Evolutionary conservation across 2,888 invertebrate genomes (phyloP), one percentile per base, ranked within the genome.

Genomic region (Pterostichus niger): DNA sequence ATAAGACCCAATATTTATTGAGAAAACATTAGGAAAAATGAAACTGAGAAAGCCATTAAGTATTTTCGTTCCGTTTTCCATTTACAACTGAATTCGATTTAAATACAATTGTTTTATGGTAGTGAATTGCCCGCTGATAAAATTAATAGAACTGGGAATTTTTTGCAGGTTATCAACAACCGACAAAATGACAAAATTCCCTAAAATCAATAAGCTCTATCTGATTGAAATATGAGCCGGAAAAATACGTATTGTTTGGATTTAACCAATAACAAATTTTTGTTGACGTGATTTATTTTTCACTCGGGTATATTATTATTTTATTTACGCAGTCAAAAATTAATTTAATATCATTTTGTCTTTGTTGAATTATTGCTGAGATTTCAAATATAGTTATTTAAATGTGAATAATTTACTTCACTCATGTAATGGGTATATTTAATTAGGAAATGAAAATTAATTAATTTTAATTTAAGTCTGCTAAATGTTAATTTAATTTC

Each of bases 21-120:
- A 71, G 68, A 71, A 71, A 71, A 71, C 44, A 71, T 71, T 71
- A 46, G 17, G 15, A 71, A 71, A 44, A 71, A 71, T 71, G 64
- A n/a, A 64, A 64, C 64, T 6, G 64, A 64, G 64, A 64, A 40
- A 64, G 33, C 64, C 35, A 64, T 64, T 64, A 64, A 35, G 35
- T 64, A 64, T 64, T 35, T 59, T 33, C 64, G n/a, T 40, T 64
- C 13, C 11, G 13, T 64, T 40, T 31, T 35, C 35, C 64, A 40
- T 64, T 64, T 61, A 13, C 61, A 61, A 11, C 33, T 61, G n/a
- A 11, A 33, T 61, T 61, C 61, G 33, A 33, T 33, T 61, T 64
- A 64, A 64, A 64, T 64, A 13, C 35, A 64, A 35, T 35, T 64
- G 33, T 64, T 64, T 64, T 35, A n/a, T 6, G 2, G 33, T 31